Evolutionary conservation across 2,113 vertebrate species (phyloP), one percentile per base, ranked within the genome.

Genomic region (Menidia beryllina): DNA sequence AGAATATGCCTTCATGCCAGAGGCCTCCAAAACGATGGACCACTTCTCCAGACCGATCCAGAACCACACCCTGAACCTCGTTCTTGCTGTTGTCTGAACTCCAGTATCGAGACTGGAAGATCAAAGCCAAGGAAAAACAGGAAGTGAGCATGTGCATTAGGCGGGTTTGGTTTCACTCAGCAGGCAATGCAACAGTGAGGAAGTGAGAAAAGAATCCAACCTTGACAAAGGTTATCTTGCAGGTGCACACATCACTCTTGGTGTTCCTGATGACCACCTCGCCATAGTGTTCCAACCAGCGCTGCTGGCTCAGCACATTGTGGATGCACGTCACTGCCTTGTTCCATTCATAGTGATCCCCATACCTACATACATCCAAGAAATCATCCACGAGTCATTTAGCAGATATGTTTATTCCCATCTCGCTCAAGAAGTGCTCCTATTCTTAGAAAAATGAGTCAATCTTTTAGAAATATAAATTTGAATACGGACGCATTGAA

Each of bases 301-400:
- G 94, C 53, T 96, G 95, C 69, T 94, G 95, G 34, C 95, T 98
- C 75, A 98, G 89, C 43, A 97, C 95, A 19, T 96, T 98, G 91
- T 98, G 96, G 83, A 98, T 95, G 86, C 96, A 98, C 1, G 96
- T 97, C 0, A 97, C 96, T 12, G 88, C 95, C 81, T 98, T 98
- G 91, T 96, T 97, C 96, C 96, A 98, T 75, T 97, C 94, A 7
- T 96, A 98, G 90, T 97, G 96, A 85, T 97, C 96, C 4, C 94
- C 94, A 2, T 93, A 96, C 71, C 96, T 98, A 25, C 13, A 67
- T 1, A 63, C 12, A 19, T 26, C 41, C 27, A 14, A 34, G 17
- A 48, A 17, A 24, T n/a, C n/a, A n/a, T n/a, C n/a, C n/a, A n/a
- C n/a, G n/a, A n/a, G n/a, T n/a, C n/a, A n/a, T 34, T 34, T 34